Evolutionary conservation across 2,888 invertebrate genomes (phyloP), one percentile per base, ranked within the genome.

Genomic region (Zygogramma bicolorata): DNA sequence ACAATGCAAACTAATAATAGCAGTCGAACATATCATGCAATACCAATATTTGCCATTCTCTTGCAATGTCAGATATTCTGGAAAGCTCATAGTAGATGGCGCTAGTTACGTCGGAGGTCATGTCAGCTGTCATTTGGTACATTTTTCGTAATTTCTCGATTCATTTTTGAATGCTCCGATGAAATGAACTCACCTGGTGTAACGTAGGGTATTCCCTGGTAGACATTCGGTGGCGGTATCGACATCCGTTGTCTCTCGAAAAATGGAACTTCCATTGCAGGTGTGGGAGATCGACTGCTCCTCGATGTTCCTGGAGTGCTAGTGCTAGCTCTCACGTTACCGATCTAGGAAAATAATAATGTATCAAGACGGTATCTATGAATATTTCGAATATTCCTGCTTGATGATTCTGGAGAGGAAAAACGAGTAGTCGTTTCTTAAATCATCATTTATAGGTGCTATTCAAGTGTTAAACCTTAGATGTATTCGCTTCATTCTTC

Each of bases 241-340:
- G 83, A 79, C 76, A 84, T 84, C 71, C 86, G 79, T 71, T 84
- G 85, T 60, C 83, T 82, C 61, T 86, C 85, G 58, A 82, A 83
- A 78, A 81, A 82, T 8, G 82, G 72, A 60, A 82, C 79, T 65
- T 86, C 87, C 73, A 82, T 81, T 31, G 84, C 86, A 20, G 88
- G 88, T 31, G 88, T 88, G 6, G 87, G 87, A 38, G 88, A 88
- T 74, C 87, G 81, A 78, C 87, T 88, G 68, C 82, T 85, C 77
- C 85, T 82, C 31, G 82, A 79, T 31, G 85, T 84, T 8, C 81
- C 84, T 4, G 85, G 76, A 1, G 76, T 78, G 42, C 49, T 65
- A n/a, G 68, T 73, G 42, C 49, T 65, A n/a, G 68, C 74, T 40
- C 75, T 68, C 25, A 75, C 65, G 63, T 69, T 75, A 20, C 70